phyloP scores from a whole-genome alignment of 2,888 invertebrate species.

The Apodemia mormo region DNA sequence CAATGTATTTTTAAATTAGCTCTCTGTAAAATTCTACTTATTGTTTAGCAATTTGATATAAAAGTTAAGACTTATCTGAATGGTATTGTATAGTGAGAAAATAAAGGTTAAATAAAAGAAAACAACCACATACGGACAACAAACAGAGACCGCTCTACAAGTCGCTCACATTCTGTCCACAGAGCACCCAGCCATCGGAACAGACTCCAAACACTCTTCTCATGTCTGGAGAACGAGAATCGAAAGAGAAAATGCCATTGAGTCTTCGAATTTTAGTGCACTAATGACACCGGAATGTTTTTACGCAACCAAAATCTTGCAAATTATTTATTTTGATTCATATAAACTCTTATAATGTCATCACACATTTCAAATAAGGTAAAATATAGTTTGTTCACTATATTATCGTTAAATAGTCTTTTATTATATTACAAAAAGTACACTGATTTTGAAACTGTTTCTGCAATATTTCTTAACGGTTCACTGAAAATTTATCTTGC shows the following conservation, averaged over 20 bases:
- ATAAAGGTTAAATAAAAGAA: constrained; percentile 41
- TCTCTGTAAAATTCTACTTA: no score
- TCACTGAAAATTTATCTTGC: constrained; percentile 39
- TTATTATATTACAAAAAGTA: constrained; percentile 23
- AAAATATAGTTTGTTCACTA: not conserved
- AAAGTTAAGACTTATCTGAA: not conserved
- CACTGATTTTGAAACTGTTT: constrained; percentile 48
- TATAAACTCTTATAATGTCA: not conserved
- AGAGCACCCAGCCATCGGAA: constrained; percentile 77
- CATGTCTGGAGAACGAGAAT: constrained; percentile 48
- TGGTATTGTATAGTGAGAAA: constrained; percentile 13
- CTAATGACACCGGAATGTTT: not conserved
- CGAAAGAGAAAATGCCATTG: not conserved
- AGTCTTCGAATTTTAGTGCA: not conserved
- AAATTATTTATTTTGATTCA: not conserved
- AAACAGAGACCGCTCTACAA: constrained; percentile 65
- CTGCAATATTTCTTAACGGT: constrained; percentile 46
- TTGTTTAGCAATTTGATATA: no score
- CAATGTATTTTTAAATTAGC: no score
- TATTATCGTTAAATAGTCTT: not conserved
- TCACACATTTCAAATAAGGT: not conserved
- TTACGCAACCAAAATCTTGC: not conserved
- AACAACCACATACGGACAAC: constrained; percentile 77
- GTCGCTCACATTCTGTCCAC: constrained; percentile 79
- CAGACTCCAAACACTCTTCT: constrained; percentile 80